Percentiles rank a stretch among this genome's conserved stretches.
Evolutionary conservation across 2,797 vertebrate genomes (phyloP).

Genomic region (Microctenopoma stevenorrisi): DNA sequence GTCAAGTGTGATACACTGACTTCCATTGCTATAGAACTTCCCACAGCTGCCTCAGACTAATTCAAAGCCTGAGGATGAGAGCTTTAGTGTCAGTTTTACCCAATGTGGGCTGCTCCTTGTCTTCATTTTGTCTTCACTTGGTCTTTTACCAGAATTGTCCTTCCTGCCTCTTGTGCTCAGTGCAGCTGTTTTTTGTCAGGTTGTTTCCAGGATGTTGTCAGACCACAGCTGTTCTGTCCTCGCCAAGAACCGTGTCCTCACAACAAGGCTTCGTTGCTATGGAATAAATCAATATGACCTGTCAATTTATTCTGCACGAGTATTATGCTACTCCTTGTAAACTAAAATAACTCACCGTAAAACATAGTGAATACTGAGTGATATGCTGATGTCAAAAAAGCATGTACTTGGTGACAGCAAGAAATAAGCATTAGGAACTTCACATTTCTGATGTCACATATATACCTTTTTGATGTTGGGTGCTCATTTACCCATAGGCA

Average conservation of each 20-base stretch:
- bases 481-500: too few relatives aligned
- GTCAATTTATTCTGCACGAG: constrained; percentile 45
- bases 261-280: constrained; percentile 50
- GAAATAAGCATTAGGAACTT: constrained; percentile 41
- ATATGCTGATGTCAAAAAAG: constrained; percentile 48
- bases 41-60: constrained; percentile 45
- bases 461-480: too few relatives aligned
- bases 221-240: constrained; percentile 68
- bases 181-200: constrained; percentile 74
- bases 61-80: constrained; percentile 42
- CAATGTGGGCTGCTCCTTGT: constrained; percentile 42
- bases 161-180: constrained; percentile 54
- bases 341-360: constrained; percentile 38
- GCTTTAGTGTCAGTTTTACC: constrained; percentile 51
- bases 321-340: constrained; percentile 37
- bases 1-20: constrained; percentile 56
- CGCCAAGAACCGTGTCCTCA: constrained; percentile 55
- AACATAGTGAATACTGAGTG: constrained; percentile 28
- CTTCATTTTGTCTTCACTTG: constrained; percentile 45
- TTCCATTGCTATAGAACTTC: constrained; percentile 64
- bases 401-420: constrained; percentile 39
- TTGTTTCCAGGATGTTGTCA: constrained; percentile 66
- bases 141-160: constrained; percentile 65
- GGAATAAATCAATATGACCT: constrained; percentile 55
- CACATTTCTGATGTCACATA: not conserved